Percentiles rank a stretch among this genome's conserved stretches.
Evolutionary conservation across 2,113 vertebrate genomes (phyloP).

Genomic region (Dendropsophus ebraccatus): DNA sequence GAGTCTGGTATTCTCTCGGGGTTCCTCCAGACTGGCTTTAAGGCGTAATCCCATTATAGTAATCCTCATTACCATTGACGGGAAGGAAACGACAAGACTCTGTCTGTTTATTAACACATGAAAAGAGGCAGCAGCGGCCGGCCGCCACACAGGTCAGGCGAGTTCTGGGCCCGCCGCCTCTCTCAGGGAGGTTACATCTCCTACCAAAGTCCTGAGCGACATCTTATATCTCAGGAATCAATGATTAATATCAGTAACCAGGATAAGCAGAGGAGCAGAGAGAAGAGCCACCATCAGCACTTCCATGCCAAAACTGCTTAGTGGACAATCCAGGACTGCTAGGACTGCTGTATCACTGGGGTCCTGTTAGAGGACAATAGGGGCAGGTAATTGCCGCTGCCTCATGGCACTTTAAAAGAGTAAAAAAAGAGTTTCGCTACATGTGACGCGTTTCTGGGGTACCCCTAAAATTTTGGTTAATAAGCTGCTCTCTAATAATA

Average conservation of each 20-base stretch:
- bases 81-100: neutral
- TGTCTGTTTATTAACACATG: neutral
- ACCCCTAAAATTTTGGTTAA: too few relatives aligned
- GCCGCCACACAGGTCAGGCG: neutral
- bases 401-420: too few relatives aligned
- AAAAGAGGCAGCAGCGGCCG: neutral
- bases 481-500: too few relatives aligned
- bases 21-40: neutral
- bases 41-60: conserved; percentile 1
- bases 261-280: neutral
- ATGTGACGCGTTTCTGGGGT: too few relatives aligned
- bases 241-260: neutral
- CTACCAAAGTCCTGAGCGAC: neutral
- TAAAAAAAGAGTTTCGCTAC: too few relatives aligned
- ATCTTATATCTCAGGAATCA: neutral
- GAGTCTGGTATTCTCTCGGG: neutral
- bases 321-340: too few relatives aligned
- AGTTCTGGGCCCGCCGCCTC: too few relatives aligned
- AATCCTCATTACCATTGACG: neutral
- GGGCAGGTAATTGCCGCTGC: too few relatives aligned
- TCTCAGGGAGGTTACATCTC: too few relatives aligned
- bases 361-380: too few relatives aligned
- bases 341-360: too few relatives aligned
- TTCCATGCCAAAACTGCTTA: neutral
- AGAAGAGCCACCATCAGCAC: neutral